phyloP scores from a whole-genome alignment of 2,113 vertebrate genomes.

The Saccopteryx bilineata region DNA sequence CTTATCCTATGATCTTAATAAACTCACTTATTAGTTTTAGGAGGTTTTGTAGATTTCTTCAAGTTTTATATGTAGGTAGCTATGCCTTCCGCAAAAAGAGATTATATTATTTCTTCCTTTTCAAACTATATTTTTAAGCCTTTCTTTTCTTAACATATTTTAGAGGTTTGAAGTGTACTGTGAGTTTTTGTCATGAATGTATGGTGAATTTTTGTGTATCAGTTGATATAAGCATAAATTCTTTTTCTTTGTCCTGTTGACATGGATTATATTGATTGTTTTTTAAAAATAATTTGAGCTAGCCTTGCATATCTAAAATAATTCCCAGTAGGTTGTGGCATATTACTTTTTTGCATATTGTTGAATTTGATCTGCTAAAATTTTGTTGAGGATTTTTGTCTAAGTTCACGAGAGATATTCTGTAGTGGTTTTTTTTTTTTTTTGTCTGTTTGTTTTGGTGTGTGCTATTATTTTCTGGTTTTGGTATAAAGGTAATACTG shows the following conservation, averaged over 20 bases:
- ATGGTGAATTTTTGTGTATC: slow-evolving; percentile 13
- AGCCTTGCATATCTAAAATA: neutral
- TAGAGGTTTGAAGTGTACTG: neutral
- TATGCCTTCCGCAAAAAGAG: neutral
- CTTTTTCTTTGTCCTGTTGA: neutral
- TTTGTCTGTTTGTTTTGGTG: neutral
- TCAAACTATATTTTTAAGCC: neutral
- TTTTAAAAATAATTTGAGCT: neutral
- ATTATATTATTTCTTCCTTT: neutral
- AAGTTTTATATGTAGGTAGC: neutral
- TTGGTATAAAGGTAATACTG: neutral
- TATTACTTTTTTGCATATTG: neutral
- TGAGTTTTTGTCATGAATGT: neutral
- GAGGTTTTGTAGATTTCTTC: neutral
- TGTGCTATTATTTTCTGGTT: neutral
- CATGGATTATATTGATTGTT: neutral
- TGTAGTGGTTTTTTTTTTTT: neutral
- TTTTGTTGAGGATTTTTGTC: slow-evolving; percentile 32
- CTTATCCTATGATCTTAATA: neutral
- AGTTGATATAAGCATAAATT: neutral
- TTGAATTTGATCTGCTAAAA: neutral
- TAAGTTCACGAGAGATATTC: neutral
- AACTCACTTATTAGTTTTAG: neutral
- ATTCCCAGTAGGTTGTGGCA: neutral
- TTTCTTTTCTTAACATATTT: neutral